Evolutionary conservation across 2,797 vertebrate genomes (phyloP).

Genomic region (Sphenopsis melanotis): DNA sequence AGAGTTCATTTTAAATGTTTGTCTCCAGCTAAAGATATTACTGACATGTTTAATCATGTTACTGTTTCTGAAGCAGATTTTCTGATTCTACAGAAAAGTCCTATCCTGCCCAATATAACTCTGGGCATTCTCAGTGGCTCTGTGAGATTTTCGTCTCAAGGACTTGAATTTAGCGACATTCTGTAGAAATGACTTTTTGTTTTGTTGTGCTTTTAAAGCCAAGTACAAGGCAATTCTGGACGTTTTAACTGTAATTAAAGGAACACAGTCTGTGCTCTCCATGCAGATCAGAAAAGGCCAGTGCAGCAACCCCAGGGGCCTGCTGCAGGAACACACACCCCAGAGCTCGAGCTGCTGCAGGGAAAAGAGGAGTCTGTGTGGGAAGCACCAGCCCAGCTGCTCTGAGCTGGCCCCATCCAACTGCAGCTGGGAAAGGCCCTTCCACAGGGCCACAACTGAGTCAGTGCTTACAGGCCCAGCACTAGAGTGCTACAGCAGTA

Average conservation of each 20-base stretch:
- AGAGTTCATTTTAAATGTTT: not conserved
- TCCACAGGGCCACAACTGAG: not conserved
- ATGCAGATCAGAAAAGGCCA: not conserved
- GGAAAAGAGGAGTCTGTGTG: not conserved
- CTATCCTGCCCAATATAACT: not conserved
- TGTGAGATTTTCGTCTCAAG: not conserved
- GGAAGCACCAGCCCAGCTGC: not conserved
- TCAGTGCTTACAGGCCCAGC: not conserved
- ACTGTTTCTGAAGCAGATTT: not conserved
- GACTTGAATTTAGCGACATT: not conserved
- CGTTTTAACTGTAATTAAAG: not conserved
- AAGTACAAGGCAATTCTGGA: not conserved
- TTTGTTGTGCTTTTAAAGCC: not conserved
- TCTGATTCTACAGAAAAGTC: not conserved
- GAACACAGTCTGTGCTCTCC: not conserved
- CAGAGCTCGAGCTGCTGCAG: not conserved
- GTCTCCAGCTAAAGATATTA: not conserved
- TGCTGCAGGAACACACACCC: not conserved
- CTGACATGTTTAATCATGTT: not conserved
- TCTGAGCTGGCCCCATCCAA: not conserved
- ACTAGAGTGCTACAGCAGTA: not conserved
- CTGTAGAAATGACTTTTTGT: not conserved
- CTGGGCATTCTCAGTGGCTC: not conserved
- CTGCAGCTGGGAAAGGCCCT: conserved; percentile 28
- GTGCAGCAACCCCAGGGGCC: not conserved